phyloP scores from a whole-genome alignment of 2,797 vertebrate genomes.

The Danio aesculapii region DNA sequence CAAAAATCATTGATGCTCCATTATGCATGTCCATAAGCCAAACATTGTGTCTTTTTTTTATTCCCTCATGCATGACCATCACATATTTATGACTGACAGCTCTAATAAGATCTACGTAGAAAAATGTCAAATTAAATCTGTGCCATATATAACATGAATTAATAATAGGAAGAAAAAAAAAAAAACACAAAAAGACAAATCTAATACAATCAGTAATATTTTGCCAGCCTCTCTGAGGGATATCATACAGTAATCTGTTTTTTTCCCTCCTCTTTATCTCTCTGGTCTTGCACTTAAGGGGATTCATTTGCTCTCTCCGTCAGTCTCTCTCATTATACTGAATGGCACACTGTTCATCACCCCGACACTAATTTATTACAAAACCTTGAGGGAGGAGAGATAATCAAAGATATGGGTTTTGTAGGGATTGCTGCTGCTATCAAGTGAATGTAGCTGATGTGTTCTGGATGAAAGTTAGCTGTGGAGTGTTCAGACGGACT shows the following conservation, averaged over 20 bases:
- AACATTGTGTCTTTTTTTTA: background rate
- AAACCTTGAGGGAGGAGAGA: slow-evolving; percentile 68
- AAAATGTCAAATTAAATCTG: slow-evolving; percentile 3
- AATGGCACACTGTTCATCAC: slow-evolving; percentile 67
- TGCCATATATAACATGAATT: slow-evolving; percentile 35
- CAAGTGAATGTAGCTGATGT: slow-evolving; percentile 56
- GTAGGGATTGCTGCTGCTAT: slow-evolving; percentile 63
- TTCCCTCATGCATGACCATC: background rate
- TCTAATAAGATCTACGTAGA: background rate
- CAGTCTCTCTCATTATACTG: slow-evolving; percentile 65
- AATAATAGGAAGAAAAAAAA: slow-evolving; percentile 39
- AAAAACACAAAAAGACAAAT: slow-evolving; percentile 18
- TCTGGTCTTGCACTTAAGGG: slow-evolving; percentile 52
- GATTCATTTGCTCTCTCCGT: slow-evolving; percentile 45
- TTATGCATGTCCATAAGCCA: slow-evolving; percentile 6
- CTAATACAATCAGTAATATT: slow-evolving; percentile 27
- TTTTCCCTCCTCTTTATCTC: slow-evolving; percentile 28
- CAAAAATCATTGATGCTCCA: background rate
- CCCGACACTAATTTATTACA: slow-evolving; percentile 71
- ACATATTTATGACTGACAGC: background rate
- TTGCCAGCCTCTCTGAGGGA: slow-evolving; percentile 37
- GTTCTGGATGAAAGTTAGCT: slow-evolving; percentile 55
- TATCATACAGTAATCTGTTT: slow-evolving; percentile 56
- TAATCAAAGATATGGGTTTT: slow-evolving; percentile 70
- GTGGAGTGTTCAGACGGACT: slow-evolving; percentile 37